phyloP scores from a whole-genome alignment of 2,888 invertebrate genomes.

The Zele albiditarsus region DNA sequence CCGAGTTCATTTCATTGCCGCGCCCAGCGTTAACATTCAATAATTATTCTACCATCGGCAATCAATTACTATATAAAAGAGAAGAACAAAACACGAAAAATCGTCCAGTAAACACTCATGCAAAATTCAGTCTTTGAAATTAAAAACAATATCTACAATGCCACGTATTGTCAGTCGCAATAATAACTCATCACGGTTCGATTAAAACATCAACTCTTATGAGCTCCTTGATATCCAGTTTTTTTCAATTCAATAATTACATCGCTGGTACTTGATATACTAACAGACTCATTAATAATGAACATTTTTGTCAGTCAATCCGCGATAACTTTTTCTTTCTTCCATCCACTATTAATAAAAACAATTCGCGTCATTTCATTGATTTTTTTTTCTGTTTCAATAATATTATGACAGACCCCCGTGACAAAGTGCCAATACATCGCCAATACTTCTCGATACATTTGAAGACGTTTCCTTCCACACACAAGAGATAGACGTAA shows the following conservation, averaged over 20 bases:
- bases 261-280: neutral
- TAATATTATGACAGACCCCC: slow-evolving; percentile 44
- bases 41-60: neutral
- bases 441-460: slow-evolving; percentile 44
- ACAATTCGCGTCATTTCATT: slow-evolving; percentile 26
- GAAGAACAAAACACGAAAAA: slow-evolving; percentile 11
- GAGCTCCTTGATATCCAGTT: neutral
- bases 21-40: slow-evolving; percentile 5
- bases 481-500: slow-evolving; percentile 47
- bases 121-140: slow-evolving; percentile 67
- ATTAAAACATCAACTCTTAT: slow-evolving; percentile 25
- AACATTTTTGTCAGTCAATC: neutral
- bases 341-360: neutral
- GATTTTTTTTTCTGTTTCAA: slow-evolving; percentile 28
- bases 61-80: neutral
- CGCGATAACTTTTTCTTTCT: neutral
- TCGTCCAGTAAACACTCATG: slow-evolving; percentile 54
- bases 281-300: neutral
- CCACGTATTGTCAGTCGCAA: slow-evolving; percentile 46
- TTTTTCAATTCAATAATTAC: neutral
- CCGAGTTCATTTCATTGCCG: slow-evolving; percentile 29
- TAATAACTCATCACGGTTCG: slow-evolving; percentile 29
- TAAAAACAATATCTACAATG: slow-evolving; percentile 54
- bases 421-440: slow-evolving; percentile 32
- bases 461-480: slow-evolving; percentile 46